Conservation (phyloP, 2,797 vertebrate species). For the Apogon hyalosoma region DNA sequence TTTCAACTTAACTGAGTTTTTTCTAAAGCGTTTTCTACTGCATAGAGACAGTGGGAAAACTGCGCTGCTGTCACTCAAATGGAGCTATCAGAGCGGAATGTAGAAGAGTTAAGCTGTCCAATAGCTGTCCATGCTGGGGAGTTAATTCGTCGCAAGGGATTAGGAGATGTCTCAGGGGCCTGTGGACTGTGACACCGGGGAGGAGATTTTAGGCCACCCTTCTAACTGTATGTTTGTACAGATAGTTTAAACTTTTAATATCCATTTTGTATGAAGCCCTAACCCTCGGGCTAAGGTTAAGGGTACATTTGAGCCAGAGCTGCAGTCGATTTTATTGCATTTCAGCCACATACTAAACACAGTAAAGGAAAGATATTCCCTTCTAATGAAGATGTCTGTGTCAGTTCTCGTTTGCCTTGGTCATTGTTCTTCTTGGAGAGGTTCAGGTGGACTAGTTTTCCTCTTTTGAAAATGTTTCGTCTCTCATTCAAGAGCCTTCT, state of each 20-base stretch:
- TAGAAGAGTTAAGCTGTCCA: conserved; percentile 50
- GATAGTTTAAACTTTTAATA: background rate
- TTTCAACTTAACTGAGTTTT: background rate
- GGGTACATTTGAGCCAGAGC: too few relatives aligned
- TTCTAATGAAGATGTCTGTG: too few relatives aligned
- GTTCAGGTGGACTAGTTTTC: too few relatives aligned
- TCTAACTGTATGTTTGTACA: too few relatives aligned
- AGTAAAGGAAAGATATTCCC: too few relatives aligned
- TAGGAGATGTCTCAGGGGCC: conserved; percentile 47
- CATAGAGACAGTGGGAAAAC: background rate
- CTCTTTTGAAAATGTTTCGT: too few relatives aligned
- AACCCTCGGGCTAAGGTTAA: too few relatives aligned
- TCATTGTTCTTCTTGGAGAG: too few relatives aligned
- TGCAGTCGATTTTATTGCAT: too few relatives aligned
- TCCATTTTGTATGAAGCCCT: conserved; percentile 1
- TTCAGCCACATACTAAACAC: too few relatives aligned
- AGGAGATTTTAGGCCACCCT: conserved; percentile 12
- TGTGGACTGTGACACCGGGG: conserved; percentile 17
- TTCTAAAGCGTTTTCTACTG: background rate
- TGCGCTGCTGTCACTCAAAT: conserved; percentile 36
- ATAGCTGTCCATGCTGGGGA: conserved; percentile 39
- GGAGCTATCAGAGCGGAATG: conserved; percentile 35
- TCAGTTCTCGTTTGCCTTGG: too few relatives aligned
- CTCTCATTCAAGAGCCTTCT: too few relatives aligned
- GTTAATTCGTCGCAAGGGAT: conserved; percentile 48